Percentiles rank a stretch among this genome's conserved stretches.
Evolutionary conservation across 2,113 vertebrate species (phyloP).

Genomic region (Eudyptes chrysolophus): DNA sequence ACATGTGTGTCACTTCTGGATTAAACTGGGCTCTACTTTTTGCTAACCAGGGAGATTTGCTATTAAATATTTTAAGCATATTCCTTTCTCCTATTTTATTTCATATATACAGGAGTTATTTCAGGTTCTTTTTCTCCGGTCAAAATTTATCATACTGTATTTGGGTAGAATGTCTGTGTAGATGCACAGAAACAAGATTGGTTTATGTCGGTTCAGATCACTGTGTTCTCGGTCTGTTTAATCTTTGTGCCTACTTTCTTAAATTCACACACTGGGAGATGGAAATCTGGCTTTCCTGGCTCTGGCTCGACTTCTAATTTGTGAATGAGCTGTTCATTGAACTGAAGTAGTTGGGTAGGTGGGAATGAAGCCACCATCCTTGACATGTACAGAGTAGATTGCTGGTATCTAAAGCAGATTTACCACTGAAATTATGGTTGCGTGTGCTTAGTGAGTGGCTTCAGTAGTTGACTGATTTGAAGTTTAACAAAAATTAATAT

Average conservation of each 20-base stretch:
- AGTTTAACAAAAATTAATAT: neutral
- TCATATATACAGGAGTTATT: neutral
- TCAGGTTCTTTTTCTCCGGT: neutral
- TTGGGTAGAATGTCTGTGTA: neutral
- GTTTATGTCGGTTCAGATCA: neutral
- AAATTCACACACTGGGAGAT: neutral
- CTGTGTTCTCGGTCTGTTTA: neutral
- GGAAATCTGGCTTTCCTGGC: neutral
- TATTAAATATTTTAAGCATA: neutral
- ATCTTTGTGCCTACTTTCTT: neutral
- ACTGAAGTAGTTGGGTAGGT: slow-evolving; percentile 1
- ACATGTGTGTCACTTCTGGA: neutral
- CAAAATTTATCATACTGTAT: neutral
- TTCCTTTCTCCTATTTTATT: neutral
- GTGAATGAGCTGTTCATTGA: slow-evolving; percentile 47
- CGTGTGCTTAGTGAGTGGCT: rapidly evolving
- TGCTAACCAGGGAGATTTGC: neutral
- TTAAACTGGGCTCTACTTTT: neutral
- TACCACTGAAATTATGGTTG: neutral
- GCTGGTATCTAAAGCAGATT: neutral
- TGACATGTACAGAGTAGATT: neutral
- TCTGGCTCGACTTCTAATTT: neutral
- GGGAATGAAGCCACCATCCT: neutral
- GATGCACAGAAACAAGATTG: neutral
- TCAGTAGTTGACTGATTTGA: neutral